Evolutionary conservation across 2,797 vertebrate species (phyloP), one percentile per base, ranked within the genome.

Genomic region (Brachymystax lenok): DNA sequence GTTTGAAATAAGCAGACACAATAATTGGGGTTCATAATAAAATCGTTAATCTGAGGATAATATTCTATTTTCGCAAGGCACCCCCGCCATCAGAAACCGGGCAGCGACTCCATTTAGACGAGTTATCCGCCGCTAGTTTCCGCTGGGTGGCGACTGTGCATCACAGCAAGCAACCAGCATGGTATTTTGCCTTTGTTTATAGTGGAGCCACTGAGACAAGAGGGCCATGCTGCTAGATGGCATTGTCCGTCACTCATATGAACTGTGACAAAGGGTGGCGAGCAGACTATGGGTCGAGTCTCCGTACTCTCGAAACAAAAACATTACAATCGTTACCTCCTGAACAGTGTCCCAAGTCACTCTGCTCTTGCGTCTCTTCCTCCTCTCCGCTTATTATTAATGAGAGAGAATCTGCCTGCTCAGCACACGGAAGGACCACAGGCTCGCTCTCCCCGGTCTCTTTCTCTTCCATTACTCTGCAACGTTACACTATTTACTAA

Each of bases 161-260:
- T 69, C 80, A 73, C 79, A 77, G 79, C 77, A 52, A 74, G 79
- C 81, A 72, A 85, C 86, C 89, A 91, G 89, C 82, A 89, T 92
- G 91, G 89, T 85, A 90, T 91, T 91, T 89, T 91, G 93, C 90
- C 94, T 95, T 95, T 95, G 94, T 95, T 94, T 95, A 93, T 93
- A 94, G 83, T 74, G 93, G 93, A 95, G 94, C 93, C 93, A 88
- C 88, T 87, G 89, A 92, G 92, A 92, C 91, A 83, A 93, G 93
- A 94, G 93, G 93, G 92, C 93, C 94, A 95, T 93, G 93, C 93
- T 87, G 90, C 88, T 92, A 80, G 79, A 80, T 61, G 88, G 90
- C 89, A 93, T 94, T 94, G 93, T 94, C 94, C 90, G 90, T 86
- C 86, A 91, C 83, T 82, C 88, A 86, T 89, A 92, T 91, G 91